Percentiles rank a stretch among this genome's conserved stretches.
Conservation (phyloP, 2,888 invertebrate genomes). For the Gibbula magus region DNA sequence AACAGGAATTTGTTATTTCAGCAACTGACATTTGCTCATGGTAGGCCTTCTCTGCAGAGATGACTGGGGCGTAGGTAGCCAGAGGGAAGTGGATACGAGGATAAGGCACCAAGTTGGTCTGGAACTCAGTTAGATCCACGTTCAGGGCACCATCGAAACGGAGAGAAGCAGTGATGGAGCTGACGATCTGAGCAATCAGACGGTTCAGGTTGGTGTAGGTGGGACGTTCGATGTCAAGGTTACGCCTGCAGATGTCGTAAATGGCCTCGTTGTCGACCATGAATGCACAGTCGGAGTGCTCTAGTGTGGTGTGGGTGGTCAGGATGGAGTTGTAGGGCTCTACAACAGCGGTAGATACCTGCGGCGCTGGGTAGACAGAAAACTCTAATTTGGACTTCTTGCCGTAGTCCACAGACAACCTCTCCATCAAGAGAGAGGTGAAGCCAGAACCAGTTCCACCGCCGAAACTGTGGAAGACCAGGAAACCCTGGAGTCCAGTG, state of each 20-base stretch:
- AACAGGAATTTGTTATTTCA: conserved; percentile 36
- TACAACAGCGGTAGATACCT: no score
- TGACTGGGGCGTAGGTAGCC: conserved; percentile 80
- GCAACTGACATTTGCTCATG: conserved; percentile 84
- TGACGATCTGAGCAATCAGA: conserved; percentile 90
- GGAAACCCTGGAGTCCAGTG: conserved; percentile 85
- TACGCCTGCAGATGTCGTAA: conserved; percentile 88
- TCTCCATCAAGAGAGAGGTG: conserved; percentile 85
- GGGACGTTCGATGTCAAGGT: conserved; percentile 88
- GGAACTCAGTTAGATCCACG: conserved; percentile 77
- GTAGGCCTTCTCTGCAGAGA: conserved; percentile 78
- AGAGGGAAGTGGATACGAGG: conserved; percentile 88
- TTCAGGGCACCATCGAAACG: conserved; percentile 78
- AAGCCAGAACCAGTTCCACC: conserved; percentile 74
- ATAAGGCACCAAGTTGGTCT: conserved; percentile 75
- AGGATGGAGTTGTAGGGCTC: conserved; percentile 97
- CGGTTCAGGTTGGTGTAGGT: conserved; percentile 93
- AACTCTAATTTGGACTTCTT: conserved; percentile 77
- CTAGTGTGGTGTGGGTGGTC: conserved; percentile 94
- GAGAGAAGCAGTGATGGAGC: conserved; percentile 76
- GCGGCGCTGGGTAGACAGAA: conserved; percentile 67
- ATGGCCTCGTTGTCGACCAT: conserved; percentile 96
- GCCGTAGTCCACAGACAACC: conserved; percentile 79
- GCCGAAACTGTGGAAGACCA: conserved; percentile 92
- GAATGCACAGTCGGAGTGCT: conserved; percentile 97